These are phyloP conservation scores for Cyprinodon diabolis DNA, from an alignment of 2,797 vertebrate genomes.

Conservation along the genomic window DNA sequence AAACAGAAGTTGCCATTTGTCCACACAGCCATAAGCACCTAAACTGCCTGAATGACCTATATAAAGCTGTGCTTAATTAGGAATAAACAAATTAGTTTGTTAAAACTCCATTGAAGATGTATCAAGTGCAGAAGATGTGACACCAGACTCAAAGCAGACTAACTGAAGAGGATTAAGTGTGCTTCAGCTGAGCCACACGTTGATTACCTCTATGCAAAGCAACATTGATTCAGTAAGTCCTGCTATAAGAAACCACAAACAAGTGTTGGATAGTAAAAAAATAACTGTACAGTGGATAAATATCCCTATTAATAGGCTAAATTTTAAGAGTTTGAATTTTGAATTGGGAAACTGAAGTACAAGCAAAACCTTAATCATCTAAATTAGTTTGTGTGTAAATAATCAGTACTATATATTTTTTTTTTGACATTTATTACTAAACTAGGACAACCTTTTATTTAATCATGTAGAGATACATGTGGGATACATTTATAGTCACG, in stretches of 20 bases:
- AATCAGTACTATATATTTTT: background rate
- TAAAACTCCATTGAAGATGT: too few species aligned
- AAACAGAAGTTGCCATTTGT: background rate
- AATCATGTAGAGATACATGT: too few species aligned
- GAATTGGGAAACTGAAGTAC: background rate
- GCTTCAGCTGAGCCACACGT: background rate
- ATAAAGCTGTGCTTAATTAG: too few species aligned
- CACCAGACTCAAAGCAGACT: too few species aligned
- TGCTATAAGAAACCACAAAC: background rate
- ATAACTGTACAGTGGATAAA: background rate
- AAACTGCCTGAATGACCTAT: background rate
- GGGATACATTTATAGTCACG: background rate
- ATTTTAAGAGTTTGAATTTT: background rate
- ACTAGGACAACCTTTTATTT: background rate
- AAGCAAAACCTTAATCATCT: background rate
- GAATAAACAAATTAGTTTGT: too few species aligned
- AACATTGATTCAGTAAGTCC: too few species aligned
- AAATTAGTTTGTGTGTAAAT: background rate
- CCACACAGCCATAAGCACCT: too few species aligned
- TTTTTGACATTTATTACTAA: background rate
- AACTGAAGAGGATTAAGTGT: background rate
- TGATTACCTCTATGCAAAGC: too few species aligned
- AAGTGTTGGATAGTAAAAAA: background rate
- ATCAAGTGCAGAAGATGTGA: too few species aligned
- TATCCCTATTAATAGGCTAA: background rate